Percentiles rank a stretch among this genome's conserved stretches.
phyloP scores from a whole-genome alignment of 2,888 invertebrate genomes.

The Protophormia terraenovae region DNA sequence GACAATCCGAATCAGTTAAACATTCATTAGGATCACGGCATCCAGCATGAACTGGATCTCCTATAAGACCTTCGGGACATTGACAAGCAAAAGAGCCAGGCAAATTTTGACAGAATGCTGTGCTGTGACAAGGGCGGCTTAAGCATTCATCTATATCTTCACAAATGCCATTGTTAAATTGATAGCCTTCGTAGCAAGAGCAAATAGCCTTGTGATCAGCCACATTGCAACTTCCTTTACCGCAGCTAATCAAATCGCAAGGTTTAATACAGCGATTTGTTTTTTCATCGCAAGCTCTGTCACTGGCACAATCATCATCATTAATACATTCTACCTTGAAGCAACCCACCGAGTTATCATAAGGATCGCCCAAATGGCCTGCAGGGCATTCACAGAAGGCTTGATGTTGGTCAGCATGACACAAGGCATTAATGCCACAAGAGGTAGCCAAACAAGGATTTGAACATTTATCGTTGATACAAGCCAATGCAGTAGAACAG shows the following conservation, averaged over 20 bases:
- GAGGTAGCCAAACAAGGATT: slow-evolving; percentile 89
- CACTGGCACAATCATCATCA: slow-evolving; percentile 88
- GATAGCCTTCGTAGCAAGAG: slow-evolving; percentile 88
- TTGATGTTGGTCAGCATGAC: slow-evolving; percentile 87
- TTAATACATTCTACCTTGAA: slow-evolving; percentile 93
- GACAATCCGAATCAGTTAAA: slow-evolving; percentile 89
- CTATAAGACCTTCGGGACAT: slow-evolving; percentile 90
- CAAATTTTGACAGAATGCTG: slow-evolving; percentile 89
- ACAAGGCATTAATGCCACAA: slow-evolving; percentile 90
- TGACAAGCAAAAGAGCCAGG: slow-evolving; percentile 90
- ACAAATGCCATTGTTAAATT: slow-evolving; percentile 86
- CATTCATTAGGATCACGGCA: slow-evolving; percentile 93
- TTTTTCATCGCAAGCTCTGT: slow-evolving; percentile 88
- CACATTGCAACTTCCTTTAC: slow-evolving; percentile 90
- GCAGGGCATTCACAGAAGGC: slow-evolving; percentile 90
- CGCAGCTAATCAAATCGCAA: slow-evolving; percentile 89
- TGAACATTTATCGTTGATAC: slow-evolving; percentile 88
- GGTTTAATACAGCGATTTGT: slow-evolving; percentile 92
- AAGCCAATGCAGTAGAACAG: slow-evolving; percentile 89
- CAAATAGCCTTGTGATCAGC: slow-evolving; percentile 88
- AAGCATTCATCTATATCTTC: slow-evolving; percentile 91
- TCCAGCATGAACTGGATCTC: slow-evolving; percentile 87
- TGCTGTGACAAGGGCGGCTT: slow-evolving; percentile 89
- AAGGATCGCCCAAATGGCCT: slow-evolving; percentile 91
- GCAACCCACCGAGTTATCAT: slow-evolving; percentile 89